phyloP scores from a whole-genome alignment of 2,113 vertebrate species.

The Turdus rufiventris region DNA sequence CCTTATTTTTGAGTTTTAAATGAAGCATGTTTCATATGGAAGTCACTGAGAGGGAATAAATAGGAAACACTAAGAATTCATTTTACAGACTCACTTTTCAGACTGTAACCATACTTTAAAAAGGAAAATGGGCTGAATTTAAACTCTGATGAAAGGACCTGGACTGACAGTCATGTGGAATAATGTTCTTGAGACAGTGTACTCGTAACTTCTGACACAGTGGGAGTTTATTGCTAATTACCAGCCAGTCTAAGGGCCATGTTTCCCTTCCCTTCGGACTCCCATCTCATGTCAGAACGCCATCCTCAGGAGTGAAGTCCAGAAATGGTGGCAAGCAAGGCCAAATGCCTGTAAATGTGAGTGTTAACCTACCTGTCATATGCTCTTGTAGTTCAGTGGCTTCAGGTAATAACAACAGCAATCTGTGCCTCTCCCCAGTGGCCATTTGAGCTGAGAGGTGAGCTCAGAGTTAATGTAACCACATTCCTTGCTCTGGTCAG shows the following conservation, averaged over 20 bases:
- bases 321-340: not conserved
- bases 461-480: not conserved
- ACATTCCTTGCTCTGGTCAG: not conserved
- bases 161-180: not conserved
- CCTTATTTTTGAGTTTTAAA: slow-evolving; percentile 37
- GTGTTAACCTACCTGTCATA: not conserved
- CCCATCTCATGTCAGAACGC: not conserved
- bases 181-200: not conserved
- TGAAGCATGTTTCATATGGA: not conserved
- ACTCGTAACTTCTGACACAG: not conserved
- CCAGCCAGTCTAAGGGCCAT: not conserved
- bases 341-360: not conserved
- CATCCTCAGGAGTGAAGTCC: not conserved
- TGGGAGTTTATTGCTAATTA: not conserved
- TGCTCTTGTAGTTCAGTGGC: not conserved
- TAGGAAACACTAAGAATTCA: not conserved
- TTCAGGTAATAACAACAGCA: not conserved
- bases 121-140: not conserved
- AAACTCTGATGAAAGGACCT: not conserved
- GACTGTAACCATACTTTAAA: not conserved
- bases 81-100: slow-evolving; percentile 29
- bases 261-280: not conserved
- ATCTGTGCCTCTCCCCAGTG: not conserved
- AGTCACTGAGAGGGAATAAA: slow-evolving; percentile 25
- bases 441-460: not conserved